Evolutionary conservation across 2,888 invertebrate genomes (phyloP), one percentile per base, ranked within the genome.

Genomic region (Emmelina monodactyla): DNA sequence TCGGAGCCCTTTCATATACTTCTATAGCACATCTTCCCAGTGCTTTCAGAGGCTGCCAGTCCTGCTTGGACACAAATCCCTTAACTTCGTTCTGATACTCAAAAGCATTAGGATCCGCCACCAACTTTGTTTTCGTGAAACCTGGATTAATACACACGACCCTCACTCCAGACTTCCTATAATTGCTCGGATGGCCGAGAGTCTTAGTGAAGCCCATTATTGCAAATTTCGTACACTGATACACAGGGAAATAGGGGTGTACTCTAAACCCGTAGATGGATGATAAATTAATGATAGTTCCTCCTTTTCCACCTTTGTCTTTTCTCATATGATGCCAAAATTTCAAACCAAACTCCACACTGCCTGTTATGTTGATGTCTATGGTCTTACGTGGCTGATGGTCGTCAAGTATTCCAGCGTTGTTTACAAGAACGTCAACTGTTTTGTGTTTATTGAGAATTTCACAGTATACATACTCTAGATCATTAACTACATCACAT

Each of bases 221-320:
- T 12, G 75, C 81, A 38, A 69, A 68, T 50, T 84, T 83, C 1
- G 83, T 82, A 1, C 81, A 79, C 2, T 70, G 69, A 53, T 83
- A 83, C 7, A 82, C 61, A 1, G 85, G 83, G 30, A 69, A 51
- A 14, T 69, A 69, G 15, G 70, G 66, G 29, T 69, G 53, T 1
- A 78, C 59, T 40, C 62, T 57, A 22, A 79, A 64, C 0, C 85
- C 85, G 37, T 81, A 72, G 10, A 83, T 72, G 1, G 86, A 85
- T 1, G 84, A 69, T 22, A 85, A 61, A 51, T 88, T 88, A 12
- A 86, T 67, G 31, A 87, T 76, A 2, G 79, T 72, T 3, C 87
- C 87, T 2, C 87, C 86, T 28, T 58, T 51, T 0, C 82, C 83
- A 1, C 78, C 71, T 15, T 67, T 70, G 42, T 81, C 69, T 33